Conservation (phyloP, 2,888 invertebrate genomes). For the Actias luna region DNA sequence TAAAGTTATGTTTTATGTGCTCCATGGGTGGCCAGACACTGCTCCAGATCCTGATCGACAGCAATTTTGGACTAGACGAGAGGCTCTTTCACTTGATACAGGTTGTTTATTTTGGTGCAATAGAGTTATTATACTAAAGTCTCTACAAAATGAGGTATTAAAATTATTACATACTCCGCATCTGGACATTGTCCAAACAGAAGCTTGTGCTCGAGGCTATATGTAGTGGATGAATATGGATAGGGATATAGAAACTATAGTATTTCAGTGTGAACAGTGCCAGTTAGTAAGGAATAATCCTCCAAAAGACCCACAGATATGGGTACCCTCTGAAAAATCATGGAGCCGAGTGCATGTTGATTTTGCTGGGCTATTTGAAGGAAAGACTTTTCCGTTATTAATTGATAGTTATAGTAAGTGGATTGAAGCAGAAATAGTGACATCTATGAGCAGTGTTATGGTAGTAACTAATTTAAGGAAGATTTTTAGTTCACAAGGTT, state of each 20-base stretch:
- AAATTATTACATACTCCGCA: constrained; percentile 16
- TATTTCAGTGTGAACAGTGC: background rate
- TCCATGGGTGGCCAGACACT: too few relatives aligned
- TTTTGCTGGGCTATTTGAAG: background rate
- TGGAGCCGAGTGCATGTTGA: background rate
- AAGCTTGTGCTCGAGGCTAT: constrained; percentile 27
- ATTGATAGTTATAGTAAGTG: too few relatives aligned
- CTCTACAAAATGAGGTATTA: background rate
- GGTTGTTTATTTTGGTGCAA: constrained; percentile 28
- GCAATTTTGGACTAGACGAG: constrained; percentile 18
- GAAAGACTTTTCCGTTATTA: too few relatives aligned
- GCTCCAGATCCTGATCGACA: too few relatives aligned
- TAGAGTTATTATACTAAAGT: background rate
- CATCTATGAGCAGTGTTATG: too few relatives aligned
- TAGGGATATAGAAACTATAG: constrained; percentile 23
- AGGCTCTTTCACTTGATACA: constrained; percentile 11
- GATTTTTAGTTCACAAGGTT: too few relatives aligned
- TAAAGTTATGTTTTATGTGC: constrained; percentile 7
- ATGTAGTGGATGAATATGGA: constrained; percentile 26
- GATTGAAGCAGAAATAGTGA: too few relatives aligned
- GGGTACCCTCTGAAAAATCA: background rate
- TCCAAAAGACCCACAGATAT: background rate
- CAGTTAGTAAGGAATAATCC: background rate
- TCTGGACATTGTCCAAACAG: constrained; percentile 24
- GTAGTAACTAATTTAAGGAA: too few relatives aligned